Evolutionary conservation across 2,113 vertebrate species (phyloP), one percentile per base, ranked within the genome.

Genomic region (Neotragus pygmaeus): DNA sequence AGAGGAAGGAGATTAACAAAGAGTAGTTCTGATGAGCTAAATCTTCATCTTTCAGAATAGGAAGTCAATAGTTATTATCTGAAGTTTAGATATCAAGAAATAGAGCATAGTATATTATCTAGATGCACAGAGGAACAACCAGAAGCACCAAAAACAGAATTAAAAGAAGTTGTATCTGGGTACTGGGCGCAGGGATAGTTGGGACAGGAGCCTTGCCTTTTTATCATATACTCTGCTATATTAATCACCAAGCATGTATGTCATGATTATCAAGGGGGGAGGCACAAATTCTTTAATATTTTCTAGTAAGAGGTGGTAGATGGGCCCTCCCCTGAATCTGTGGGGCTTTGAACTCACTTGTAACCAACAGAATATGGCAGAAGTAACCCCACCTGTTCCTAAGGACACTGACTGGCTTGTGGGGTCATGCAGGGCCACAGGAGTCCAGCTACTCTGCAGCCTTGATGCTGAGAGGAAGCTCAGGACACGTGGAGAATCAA

Each of bases 71-170:
- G 28, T 51, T 33, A 70, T 13, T 57, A 66, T 39, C 28, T 88
- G 27, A 84, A 75, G 49, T 96, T 98, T 91, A 88, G 47, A n/a
- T 75, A 77, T 27, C 17, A 87, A 85, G 36, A 90, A 83, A 80
- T 1, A 66, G n/a, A 90, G 16, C 27, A 66, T 2, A 55, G 43
- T 27, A 49, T 13, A 43, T 60, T 33, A 58, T 62, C 57, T 88
- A 62, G 33, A 94, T 36, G 87, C 85, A 82, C 5, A 13, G 25
- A 84, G 16, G 3, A 47, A 92, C 28, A 21, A 90, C 3, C 28
- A 80, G 64, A 89, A 49, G 39, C 13, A 73, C 19, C 47, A 60
- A 96, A 90, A 93, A 47, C 33, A 93, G 16, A 33, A 47, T 39
- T 33, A 89, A 75, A 90, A 91, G 33, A 73, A 64, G 21, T 3